Evolutionary conservation across 2,113 vertebrate species (phyloP).

Genomic region (Ochotona princeps): DNA sequence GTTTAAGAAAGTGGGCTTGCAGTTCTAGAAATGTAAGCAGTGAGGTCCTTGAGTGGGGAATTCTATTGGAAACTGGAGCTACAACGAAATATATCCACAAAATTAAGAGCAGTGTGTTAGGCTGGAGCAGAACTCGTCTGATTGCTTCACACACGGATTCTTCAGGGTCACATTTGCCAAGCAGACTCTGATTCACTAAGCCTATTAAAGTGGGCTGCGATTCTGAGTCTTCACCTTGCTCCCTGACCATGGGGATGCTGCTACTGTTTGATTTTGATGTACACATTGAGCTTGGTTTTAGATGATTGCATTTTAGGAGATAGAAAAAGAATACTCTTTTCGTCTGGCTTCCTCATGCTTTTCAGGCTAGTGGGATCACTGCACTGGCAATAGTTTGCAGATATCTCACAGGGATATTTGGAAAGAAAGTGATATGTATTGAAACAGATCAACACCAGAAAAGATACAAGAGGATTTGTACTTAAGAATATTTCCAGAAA

Average conservation of each 20-base stretch:
- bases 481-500: constrained; percentile 2
- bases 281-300: not conserved
- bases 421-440: not conserved
- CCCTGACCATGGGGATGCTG: not conserved
- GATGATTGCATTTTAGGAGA: not conserved
- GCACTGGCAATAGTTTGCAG: not conserved
- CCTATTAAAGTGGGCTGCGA: not conserved
- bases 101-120: not conserved
- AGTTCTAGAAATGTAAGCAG: not conserved
- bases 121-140: not conserved
- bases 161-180: fast-evolving
- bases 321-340: not conserved
- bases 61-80: not conserved
- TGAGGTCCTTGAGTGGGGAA: not conserved
- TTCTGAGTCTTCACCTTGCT: not conserved
- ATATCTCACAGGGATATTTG: not conserved
- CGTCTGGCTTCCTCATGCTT: not conserved
- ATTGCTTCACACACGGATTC: fast-evolving
- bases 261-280: not conserved
- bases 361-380: not conserved
- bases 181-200: not conserved
- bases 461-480: not conserved
- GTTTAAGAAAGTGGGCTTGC: not conserved
- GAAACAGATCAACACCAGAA: not conserved
- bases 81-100: not conserved